Base-by-base conservation (phyloP, 2,113 vertebrate genomes). In the Rhegmatorhina hoffmannsi region DNA sequence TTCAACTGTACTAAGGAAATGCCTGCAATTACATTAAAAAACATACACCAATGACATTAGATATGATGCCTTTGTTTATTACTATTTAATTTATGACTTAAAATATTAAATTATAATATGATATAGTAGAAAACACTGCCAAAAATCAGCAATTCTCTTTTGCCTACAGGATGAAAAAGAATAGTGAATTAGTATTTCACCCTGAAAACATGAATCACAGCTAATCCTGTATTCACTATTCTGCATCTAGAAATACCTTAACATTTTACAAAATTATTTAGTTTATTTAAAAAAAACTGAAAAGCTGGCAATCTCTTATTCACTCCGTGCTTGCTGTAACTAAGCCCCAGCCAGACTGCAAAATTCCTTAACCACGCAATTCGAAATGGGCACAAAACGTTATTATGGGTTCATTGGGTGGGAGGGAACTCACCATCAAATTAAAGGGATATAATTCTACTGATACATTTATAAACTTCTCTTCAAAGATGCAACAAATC, bases 1-100 rank as follows among this genome's bases (percentile, higher is more conserved):
- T 97, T 99, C 99, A 69, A 99, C 98, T 7, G 98, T 97, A 68
- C 98, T 98, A 93, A 99, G 96, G 96, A 98, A 98, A 88, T 97
- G 98, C 66, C 99, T 99, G 97, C 36, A 79, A 92, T 95, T 53
- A 89, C 79, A 97, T 94, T 90, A 24, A 91, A 97, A 88, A 75
- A 92, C 77, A 96, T 66, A 77, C 12, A 94, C 3, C 49, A 85
- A 83, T 76, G 12, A 75, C 93, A 76, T 75, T 13, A 95, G 20
- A 94, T 19, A 84, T 2, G 3, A 33, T 26, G 89, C 13, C 29
- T 89, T 63, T 60, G 36, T 50, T 78, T 62, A 59, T 20, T 10
- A 62, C 10, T 47, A 59, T 50, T 36, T 66, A 16, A 63, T 40
- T 47, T 72, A 64, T 49, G 7, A 21, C 11, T 46, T 46, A 20